Conservation (phyloP, 2,888 invertebrate species). For the Apotomis turbidana region DNA sequence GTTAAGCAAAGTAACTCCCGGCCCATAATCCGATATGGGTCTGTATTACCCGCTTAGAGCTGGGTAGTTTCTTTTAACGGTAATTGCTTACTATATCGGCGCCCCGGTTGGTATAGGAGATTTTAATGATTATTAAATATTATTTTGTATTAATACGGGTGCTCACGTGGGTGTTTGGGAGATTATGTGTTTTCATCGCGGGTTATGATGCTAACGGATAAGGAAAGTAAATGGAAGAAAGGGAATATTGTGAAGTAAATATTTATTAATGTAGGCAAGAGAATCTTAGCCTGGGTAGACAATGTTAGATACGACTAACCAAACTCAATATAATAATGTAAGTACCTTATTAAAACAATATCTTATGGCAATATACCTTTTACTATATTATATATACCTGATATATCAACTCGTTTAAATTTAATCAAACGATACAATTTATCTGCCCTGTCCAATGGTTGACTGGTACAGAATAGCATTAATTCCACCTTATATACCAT, state of each 20-base stretch:
- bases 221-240: neutral
- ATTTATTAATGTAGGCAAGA: no score
- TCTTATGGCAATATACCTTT: no score
- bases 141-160: conserved; percentile 19
- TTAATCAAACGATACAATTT: no score
- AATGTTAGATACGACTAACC: no score
- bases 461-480: no score
- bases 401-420: no score
- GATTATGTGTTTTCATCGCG: neutral
- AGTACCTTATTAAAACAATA: no score
- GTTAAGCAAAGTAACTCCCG: conserved; percentile 49
- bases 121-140: conserved; percentile 37
- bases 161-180: neutral
- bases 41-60: conserved; percentile 56
- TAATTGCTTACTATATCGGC: conserved; percentile 48
- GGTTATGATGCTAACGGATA: neutral
- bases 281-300: no score
- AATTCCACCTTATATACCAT: no score
- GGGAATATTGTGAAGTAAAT: neutral
- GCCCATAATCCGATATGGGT: conserved; percentile 45
- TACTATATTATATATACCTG: no score
- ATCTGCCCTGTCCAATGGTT: no score
- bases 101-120: conserved; percentile 22
- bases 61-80: conserved; percentile 65
- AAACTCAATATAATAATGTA: no score